phyloP scores from a whole-genome alignment of 1,140 invertebrate genomes.

The Goniozus legneri region DNA sequence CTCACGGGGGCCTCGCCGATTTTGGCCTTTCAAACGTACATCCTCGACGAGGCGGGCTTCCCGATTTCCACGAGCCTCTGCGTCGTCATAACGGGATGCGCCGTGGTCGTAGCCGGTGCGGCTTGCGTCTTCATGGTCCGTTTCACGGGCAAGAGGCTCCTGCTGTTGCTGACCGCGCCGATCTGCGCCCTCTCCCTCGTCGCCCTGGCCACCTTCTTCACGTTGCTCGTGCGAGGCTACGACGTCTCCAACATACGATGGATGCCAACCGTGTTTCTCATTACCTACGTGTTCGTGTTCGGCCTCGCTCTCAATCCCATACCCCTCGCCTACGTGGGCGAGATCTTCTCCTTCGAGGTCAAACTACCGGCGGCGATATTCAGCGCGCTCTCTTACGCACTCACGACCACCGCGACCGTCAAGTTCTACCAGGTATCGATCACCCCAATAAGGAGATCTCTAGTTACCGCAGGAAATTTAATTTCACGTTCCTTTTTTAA shows the following conservation, averaged over 20 bases:
- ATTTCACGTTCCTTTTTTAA: too few species aligned
- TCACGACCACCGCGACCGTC: slow-evolving; percentile 38
- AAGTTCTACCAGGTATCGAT: slow-evolving; percentile 54
- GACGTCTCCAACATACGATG: slow-evolving; percentile 45
- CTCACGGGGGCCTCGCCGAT: slow-evolving; percentile 79
- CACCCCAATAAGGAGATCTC: too few species aligned
- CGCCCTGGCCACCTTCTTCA: slow-evolving; percentile 63
- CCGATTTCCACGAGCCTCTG: slow-evolving; percentile 61
- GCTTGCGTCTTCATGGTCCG: slow-evolving; percentile 71
- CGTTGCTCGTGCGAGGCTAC: slow-evolving; percentile 50
- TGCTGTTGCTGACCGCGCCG: slow-evolving; percentile 66
- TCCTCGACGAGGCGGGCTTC: slow-evolving; percentile 71
- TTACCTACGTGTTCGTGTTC: slow-evolving; percentile 43
- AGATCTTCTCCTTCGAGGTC: slow-evolving; percentile 51
- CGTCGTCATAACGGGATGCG: slow-evolving; percentile 74
- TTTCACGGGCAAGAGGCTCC: slow-evolving; percentile 67
- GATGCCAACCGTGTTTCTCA: slow-evolving; percentile 39
- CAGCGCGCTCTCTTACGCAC: slow-evolving; percentile 43
- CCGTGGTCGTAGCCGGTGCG: slow-evolving; percentile 73
- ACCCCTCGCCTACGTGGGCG: slow-evolving; percentile 48
- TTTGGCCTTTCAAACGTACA: slow-evolving; percentile 77
- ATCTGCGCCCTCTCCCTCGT: slow-evolving; percentile 63
- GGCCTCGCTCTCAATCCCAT: slow-evolving; percentile 49
- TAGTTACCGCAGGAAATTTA: too few species aligned
- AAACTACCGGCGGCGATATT: slow-evolving; percentile 48